Percentiles rank a stretch among this genome's conserved stretches.
Evolutionary conservation across 2,113 vertebrate genomes (phyloP).

Genomic region (Micronycteris hirsuta): DNA sequence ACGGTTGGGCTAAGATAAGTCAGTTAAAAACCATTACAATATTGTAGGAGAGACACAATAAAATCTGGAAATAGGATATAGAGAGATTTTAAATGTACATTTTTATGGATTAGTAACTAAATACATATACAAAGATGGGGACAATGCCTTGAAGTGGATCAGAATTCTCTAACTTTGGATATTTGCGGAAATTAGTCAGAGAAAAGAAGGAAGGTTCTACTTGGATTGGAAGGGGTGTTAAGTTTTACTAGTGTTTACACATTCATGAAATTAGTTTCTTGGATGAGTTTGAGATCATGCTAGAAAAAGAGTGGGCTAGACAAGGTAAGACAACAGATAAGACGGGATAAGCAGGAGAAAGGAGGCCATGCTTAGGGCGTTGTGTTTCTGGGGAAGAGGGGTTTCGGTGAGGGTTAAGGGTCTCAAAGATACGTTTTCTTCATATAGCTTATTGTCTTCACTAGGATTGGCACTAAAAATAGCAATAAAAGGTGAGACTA

Average conservation of each 20-base stretch:
- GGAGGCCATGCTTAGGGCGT: accelerated
- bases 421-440: not conserved
- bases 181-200: no score
- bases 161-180: not conserved
- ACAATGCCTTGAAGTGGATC: accelerated
- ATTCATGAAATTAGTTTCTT: not conserved
- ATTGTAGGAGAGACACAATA: not conserved
- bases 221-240: not conserved
- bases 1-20: not conserved
- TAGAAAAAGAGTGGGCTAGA: not conserved
- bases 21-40: not conserved
- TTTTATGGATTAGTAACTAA: not conserved
- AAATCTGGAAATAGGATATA: not conserved
- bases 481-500: not conserved
- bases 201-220: not conserved
- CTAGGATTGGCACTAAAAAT: not conserved
- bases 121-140: not conserved
- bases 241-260: not conserved
- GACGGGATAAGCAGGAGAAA: not conserved
- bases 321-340: not conserved
- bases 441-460: not conserved
- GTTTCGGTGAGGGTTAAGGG: not conserved
- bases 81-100: not conserved
- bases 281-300: not conserved
- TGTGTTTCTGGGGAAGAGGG: accelerated